Percentiles rank a stretch among this genome's conserved stretches.
These are phyloP conservation scores for Tipula vernalis DNA, from an alignment of 2,888 invertebrate species.

Conservation along the genomic window DNA sequence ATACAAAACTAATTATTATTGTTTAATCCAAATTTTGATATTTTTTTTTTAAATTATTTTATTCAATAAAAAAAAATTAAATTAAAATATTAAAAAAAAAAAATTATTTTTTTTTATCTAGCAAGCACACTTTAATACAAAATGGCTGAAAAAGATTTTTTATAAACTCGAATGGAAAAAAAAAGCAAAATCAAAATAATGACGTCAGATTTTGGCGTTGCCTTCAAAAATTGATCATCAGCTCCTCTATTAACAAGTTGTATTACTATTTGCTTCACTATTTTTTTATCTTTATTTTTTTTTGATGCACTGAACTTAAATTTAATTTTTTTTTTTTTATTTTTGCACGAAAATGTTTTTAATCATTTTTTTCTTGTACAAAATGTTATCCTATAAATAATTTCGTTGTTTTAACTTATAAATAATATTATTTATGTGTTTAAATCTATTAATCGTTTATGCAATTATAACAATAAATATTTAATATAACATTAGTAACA, in stretches of 20 bases:
- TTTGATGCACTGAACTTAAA: background rate
- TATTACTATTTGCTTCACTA: background rate
- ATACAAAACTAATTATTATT: constrained; percentile 9
- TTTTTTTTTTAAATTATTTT: background rate
- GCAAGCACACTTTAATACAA: constrained; percentile 22
- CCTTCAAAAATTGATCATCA: constrained; percentile 14
- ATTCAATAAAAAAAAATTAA: background rate
- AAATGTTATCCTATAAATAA: background rate
- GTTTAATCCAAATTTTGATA: background rate
- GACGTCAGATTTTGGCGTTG: constrained; percentile 22
- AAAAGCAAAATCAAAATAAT: constrained; percentile 13
- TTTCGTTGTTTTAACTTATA: background rate
- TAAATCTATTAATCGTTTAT: background rate
- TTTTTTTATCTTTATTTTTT: background rate
- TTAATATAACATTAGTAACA: background rate
- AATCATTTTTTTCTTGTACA: background rate
- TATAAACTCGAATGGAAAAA: constrained; percentile 13
- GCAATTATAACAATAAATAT: background rate
- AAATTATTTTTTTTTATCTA: constrained; percentile 11
- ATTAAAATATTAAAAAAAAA: background rate
- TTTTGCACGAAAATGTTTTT: background rate
- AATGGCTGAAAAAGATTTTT: constrained; percentile 19
- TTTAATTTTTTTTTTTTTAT: background rate
- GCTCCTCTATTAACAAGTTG: background rate
- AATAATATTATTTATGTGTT: background rate